Evolutionary conservation across 2,797 vertebrate genomes (phyloP).

Genomic region (Moxostoma hubbsi): DNA sequence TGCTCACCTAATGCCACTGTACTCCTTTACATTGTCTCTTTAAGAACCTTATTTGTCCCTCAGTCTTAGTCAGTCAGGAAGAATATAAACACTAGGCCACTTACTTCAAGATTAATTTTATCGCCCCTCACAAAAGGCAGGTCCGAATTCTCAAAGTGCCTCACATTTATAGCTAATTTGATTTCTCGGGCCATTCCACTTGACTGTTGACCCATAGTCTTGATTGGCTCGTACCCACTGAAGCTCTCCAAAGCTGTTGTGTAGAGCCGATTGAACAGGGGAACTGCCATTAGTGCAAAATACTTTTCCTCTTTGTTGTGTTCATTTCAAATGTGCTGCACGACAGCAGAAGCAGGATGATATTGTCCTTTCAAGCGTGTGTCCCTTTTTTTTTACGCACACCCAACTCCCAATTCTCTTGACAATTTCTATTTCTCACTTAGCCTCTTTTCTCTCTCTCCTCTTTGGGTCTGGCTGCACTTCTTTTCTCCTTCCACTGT

Average conservation of each 20-base stretch:
- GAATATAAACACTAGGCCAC: slow-evolving; percentile 43
- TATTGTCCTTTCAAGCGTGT: slow-evolving; percentile 10
- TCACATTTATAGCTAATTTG: slow-evolving; percentile 47
- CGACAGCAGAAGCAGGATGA: slow-evolving; percentile 17
- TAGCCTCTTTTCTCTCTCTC: slow-evolving; percentile 50
- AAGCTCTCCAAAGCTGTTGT: neutral
- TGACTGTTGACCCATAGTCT: slow-evolving; percentile 29
- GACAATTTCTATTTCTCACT: slow-evolving; percentile 58
- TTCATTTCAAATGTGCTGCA: neutral
- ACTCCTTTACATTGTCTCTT: neutral
- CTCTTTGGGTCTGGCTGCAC: slow-evolving; percentile 40
- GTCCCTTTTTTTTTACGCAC: slow-evolving; percentile 32
- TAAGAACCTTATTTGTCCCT: slow-evolving; percentile 3
- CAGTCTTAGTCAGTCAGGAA: slow-evolving; percentile 23
- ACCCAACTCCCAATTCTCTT: slow-evolving; percentile 48
- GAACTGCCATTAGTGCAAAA: neutral
- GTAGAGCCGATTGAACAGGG: neutral
- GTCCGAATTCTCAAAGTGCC: slow-evolving; percentile 6
- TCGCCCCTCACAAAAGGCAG: slow-evolving; percentile 26
- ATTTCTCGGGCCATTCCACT: slow-evolving; percentile 41
- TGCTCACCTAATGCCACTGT: neutral
- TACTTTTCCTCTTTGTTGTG: neutral
- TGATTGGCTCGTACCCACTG: neutral
- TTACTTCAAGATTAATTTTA: slow-evolving; percentile 54
- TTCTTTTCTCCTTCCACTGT: slow-evolving; percentile 25